phyloP scores from a whole-genome alignment of 2,797 vertebrate genomes.

The Crocidura indochinensis region DNA sequence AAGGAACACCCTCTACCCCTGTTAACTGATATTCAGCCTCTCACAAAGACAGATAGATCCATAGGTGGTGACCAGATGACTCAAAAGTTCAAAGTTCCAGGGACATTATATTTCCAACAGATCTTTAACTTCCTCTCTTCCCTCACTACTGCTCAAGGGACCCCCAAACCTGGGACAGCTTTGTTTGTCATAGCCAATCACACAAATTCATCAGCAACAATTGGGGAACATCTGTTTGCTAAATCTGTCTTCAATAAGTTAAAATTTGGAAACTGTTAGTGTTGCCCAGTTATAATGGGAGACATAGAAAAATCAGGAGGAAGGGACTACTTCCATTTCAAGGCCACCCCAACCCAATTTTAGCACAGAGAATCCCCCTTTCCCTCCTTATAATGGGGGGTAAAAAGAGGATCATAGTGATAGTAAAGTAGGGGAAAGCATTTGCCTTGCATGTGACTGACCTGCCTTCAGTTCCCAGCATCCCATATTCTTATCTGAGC shows the following conservation, averaged over 20 bases:
- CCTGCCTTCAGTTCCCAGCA: no score
- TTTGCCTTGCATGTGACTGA: no score
- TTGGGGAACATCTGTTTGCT: conserved; percentile 19
- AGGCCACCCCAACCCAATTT: background rate
- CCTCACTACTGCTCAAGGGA: background rate
- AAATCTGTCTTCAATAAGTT: conserved; percentile 56
- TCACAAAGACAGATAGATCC: background rate
- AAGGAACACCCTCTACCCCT: no score
- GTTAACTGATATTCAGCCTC: conserved; percentile 13
- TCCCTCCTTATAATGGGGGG: no score
- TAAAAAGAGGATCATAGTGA: no score
- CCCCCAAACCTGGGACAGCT: background rate
- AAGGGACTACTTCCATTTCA: background rate
- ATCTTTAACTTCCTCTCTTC: background rate
- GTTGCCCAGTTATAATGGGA: background rate
- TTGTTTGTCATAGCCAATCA: conserved; percentile 19
- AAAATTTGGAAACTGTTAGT: conserved; percentile 25
- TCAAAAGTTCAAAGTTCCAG: background rate
- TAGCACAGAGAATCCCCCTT: no score
- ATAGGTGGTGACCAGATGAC: conserved; percentile 11
- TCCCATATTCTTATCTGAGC: no score
- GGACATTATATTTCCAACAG: background rate
- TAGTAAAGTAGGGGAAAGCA: no score
- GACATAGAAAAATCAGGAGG: background rate
- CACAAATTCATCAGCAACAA: conserved; percentile 42